phyloP scores from a whole-genome alignment of 2,797 vertebrate species.

The Pempheris klunzingeri region DNA sequence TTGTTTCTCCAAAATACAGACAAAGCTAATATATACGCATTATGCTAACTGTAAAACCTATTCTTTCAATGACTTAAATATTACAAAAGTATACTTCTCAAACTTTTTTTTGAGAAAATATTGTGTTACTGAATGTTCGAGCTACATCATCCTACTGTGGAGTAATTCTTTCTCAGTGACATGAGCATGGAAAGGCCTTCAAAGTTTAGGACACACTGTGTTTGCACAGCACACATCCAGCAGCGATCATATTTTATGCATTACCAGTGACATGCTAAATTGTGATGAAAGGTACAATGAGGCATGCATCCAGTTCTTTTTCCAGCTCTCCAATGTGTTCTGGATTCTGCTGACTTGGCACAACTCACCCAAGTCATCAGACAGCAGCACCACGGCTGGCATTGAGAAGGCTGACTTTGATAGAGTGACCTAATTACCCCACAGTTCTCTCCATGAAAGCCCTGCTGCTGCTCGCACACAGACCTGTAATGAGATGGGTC shows the following conservation, averaged over 20 bases:
- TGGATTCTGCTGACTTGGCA: constrained; percentile 70
- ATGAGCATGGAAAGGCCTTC: constrained; percentile 36
- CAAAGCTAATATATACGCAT: not conserved
- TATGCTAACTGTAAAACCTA: not conserved
- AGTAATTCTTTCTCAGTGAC: constrained; percentile 17
- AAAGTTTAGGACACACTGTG: constrained; percentile 20
- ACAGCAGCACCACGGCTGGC: constrained; percentile 50
- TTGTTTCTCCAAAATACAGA: not conserved
- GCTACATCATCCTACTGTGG: not conserved
- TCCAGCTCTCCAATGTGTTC: constrained; percentile 45
- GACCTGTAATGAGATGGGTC: constrained; percentile 61
- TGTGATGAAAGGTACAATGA: constrained; percentile 61
- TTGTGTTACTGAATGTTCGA: not conserved
- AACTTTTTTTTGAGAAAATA: not conserved
- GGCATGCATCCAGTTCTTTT: constrained; percentile 49
- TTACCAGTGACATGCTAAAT: constrained; percentile 46
- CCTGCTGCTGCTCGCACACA: constrained; percentile 46
- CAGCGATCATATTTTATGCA: constrained; percentile 43
- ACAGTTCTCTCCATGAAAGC: constrained; percentile 53
- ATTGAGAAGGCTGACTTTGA: constrained; percentile 69
- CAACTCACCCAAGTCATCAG: constrained; percentile 64
- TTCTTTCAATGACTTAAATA: constrained; percentile 1
- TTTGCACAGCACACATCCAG: constrained; percentile 41
- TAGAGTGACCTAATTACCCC: constrained; percentile 73
- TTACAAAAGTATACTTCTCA: not conserved